phyloP scores from a whole-genome alignment of 1,140 invertebrate species.

The Parapsyche elsis region DNA sequence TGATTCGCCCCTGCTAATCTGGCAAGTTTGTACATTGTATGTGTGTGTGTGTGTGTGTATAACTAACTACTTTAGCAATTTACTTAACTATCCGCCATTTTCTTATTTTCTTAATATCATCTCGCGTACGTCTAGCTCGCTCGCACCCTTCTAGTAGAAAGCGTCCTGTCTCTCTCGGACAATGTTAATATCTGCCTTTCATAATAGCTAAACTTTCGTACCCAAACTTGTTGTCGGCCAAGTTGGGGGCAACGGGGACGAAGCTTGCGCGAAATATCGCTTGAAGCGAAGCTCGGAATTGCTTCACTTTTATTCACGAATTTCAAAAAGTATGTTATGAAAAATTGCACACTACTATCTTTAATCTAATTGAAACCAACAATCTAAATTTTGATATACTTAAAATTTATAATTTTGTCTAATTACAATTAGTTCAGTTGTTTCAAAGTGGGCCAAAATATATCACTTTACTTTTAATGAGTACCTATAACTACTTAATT shows the following conservation, averaged over 20 bases:
- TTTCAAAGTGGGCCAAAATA: background rate
- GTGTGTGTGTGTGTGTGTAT: conserved; percentile 9
- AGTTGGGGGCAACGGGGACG: background rate
- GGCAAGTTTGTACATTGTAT: conserved; percentile 48
- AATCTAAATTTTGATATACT: too few relatives aligned
- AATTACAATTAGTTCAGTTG: too few relatives aligned
- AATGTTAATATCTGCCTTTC: conserved; percentile 57
- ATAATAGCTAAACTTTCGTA: conserved; percentile 56
- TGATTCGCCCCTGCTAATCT: conserved; percentile 50
- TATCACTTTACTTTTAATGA: background rate
- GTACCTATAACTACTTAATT: too few relatives aligned
- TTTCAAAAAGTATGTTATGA: too few relatives aligned
- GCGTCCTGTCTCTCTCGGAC: conserved; percentile 43
- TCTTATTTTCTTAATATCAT: conserved; percentile 57
- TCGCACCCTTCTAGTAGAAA: conserved; percentile 2
- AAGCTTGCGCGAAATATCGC: conserved; percentile 26
- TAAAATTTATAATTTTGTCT: too few relatives aligned
- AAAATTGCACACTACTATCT: too few relatives aligned
- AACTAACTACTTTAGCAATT: conserved; percentile 57
- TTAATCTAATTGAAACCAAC: too few relatives aligned
- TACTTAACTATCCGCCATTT: conserved; percentile 57
- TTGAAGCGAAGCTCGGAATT: conserved; percentile 1
- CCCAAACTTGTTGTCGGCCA: conserved; percentile 48
- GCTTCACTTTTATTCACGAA: too few relatives aligned
- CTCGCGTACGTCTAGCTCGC: conserved; percentile 39